Conservation (phyloP, 2,797 vertebrate genomes). For the Melanotaenia nigrans region DNA sequence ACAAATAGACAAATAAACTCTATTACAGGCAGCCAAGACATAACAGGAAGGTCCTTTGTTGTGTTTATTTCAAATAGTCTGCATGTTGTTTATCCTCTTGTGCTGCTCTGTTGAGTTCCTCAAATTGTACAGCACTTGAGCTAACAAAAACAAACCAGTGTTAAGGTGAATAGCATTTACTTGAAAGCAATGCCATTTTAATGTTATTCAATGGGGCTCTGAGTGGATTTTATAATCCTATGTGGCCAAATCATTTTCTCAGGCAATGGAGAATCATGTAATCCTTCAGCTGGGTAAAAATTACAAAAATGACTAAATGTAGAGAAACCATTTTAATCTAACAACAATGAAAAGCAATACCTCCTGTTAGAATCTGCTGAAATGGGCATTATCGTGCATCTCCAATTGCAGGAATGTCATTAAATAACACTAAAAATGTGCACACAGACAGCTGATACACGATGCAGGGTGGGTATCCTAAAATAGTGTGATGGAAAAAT, state of each 20-base stretch:
- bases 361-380: constrained; percentile 6
- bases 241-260: constrained; percentile 45
- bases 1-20: constrained; percentile 59
- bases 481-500: constrained; percentile 84
- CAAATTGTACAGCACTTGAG: constrained; percentile 57
- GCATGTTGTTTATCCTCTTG: constrained; percentile 62
- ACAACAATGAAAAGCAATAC: constrained; percentile 27
- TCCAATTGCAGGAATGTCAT: constrained; percentile 24
- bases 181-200: constrained; percentile 27
- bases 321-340: constrained; percentile 10
- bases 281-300: constrained; percentile 40
- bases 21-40: constrained; percentile 40
- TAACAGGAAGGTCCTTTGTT: constrained; percentile 79
- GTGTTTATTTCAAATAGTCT: constrained; percentile 66
- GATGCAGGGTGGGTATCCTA: constrained; percentile 47
- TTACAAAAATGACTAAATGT: constrained; percentile 14
- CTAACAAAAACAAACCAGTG: constrained; percentile 57
- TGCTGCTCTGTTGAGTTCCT: constrained; percentile 63
- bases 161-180: constrained; percentile 39
- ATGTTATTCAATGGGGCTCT: constrained; percentile 34
- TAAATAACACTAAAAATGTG: constrained; percentile 20
- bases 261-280: constrained; percentile 19
- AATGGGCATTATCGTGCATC: constrained; percentile 28
- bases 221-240: constrained; percentile 42
- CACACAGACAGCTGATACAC: constrained; percentile 41